A percentile compares a stretch with the other conserved stretches of the same genome.
Evolutionary conservation across 2,888 invertebrate genomes (phyloP).

Genomic region (Cacoxenus indagator): DNA sequence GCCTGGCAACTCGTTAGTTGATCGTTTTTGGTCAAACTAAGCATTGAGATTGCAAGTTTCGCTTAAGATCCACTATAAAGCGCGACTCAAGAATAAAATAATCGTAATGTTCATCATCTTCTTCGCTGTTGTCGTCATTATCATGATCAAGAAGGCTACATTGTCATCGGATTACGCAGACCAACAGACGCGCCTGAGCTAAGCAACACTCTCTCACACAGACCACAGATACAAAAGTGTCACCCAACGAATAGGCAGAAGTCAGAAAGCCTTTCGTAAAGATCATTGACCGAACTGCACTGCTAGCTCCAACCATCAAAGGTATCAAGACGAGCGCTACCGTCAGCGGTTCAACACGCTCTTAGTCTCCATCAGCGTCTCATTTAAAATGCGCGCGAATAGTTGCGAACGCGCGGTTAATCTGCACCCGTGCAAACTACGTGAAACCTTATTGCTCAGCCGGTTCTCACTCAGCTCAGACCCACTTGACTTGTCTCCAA

Average conservation of each 20-base stretch:
- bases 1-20: slow-evolving; percentile 62
- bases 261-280: slow-evolving; percentile 35
- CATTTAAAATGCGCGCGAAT: slow-evolving; percentile 67
- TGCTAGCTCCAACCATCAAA: slow-evolving; percentile 1
- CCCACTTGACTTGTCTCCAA: slow-evolving; percentile 48
- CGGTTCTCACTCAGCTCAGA: slow-evolving; percentile 35
- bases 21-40: slow-evolving; percentile 55
- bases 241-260: slow-evolving; percentile 36
- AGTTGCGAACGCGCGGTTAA: slow-evolving; percentile 62
- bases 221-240: slow-evolving; percentile 42
- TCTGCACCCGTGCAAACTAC: slow-evolving; percentile 43
- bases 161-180: slow-evolving; percentile 31
- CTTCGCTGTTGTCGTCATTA: slow-evolving; percentile 34
- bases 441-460: slow-evolving; percentile 19
- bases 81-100: slow-evolving; percentile 42
- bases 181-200: slow-evolving; percentile 52
- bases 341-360: background rate
- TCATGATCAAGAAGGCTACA: slow-evolving; percentile 46
- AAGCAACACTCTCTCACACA: slow-evolving; percentile 46
- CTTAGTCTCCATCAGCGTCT: slow-evolving; percentile 38
- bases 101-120: slow-evolving; percentile 57
- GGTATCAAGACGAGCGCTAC: background rate
- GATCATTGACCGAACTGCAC: slow-evolving; percentile 39
- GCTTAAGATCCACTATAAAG: background rate
- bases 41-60: slow-evolving; percentile 39